Base-by-base conservation (phyloP, 2,113 vertebrate species). In the Phylloscopus whistleri region DNA sequence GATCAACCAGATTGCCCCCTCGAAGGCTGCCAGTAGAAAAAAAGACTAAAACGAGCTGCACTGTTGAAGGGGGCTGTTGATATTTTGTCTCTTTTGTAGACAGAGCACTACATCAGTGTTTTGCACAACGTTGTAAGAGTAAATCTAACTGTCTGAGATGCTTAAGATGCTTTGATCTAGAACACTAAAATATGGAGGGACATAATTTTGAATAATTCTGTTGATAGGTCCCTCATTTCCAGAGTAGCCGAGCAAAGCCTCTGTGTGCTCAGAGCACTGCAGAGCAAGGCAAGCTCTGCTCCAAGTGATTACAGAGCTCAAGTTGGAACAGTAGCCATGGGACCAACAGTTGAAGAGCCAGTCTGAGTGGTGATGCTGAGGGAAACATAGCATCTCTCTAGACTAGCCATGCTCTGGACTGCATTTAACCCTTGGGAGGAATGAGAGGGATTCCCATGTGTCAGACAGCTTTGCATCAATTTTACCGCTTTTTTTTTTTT, bases 51-150 rank as follows among this genome's bases (percentile, higher is more conserved):
- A 66, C 0, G 80, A 87, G 35, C 89, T 85, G 94, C 79, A 70
- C 77, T 59, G 78, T 87, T 55, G 60, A 73, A 95, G 79, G 93
- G 94, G 87, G 92, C 89, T 59, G 90, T 37, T 75, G 60, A 79
- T 87, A 89, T 87, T 93, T 94, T 94, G 93, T 95, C 89, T 93
- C 90, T 89, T 93, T 63, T 75, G 80, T 66, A 77, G 93, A 95
- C 91, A 84, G 89, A 91, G 95, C 95, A 93, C 97, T 96, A 96
- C 93, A 69, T 87, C 91, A 67, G 75, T 94, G 96, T 96, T 90
- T 96, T 95, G 93, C 96, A 96, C 95, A 93, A 85, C 73, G 2
- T 37, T 37, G 44, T 78, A 48, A 95, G 52, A 91, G 91, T 73
- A 70, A 95, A 92, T 53, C 84, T 59, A 84, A 60, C 69, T 64